Conservation (phyloP, 2,113 vertebrate genomes). For the Lasiurus cinereus region DNA sequence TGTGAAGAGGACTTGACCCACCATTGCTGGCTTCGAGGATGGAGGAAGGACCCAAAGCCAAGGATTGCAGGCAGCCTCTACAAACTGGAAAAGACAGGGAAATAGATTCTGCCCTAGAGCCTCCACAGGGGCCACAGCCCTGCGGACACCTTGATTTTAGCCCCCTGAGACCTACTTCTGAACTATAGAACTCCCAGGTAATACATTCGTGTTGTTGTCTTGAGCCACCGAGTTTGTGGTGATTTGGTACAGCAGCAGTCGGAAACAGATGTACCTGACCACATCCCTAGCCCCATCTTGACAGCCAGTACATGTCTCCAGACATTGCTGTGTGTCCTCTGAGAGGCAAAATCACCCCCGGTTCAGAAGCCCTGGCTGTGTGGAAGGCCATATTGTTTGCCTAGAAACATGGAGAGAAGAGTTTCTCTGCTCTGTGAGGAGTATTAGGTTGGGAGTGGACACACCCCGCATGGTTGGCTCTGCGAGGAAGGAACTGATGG, state of each 20-base stretch:
- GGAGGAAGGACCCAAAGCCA: neutral
- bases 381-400: neutral
- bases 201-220: neutral
- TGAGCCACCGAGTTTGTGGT: neutral
- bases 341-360: neutral
- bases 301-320: neutral
- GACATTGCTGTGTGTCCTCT: neutral
- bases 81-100: neutral
- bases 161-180: neutral
- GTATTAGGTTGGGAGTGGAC: neutral
- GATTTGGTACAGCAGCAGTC: neutral
- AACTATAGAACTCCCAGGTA: neutral
- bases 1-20: neutral
- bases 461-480: neutral
- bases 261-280: neutral
- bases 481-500: neutral
- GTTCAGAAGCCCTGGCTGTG: neutral
- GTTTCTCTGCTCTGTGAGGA: neutral
- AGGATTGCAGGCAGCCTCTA: neutral
- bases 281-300: neutral
- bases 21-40: neutral
- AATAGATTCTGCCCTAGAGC: no score
- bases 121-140: neutral
- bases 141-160: neutral
- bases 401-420: neutral